Conservation (phyloP, 1,140 invertebrate genomes). For the Asobara japonica region DNA sequence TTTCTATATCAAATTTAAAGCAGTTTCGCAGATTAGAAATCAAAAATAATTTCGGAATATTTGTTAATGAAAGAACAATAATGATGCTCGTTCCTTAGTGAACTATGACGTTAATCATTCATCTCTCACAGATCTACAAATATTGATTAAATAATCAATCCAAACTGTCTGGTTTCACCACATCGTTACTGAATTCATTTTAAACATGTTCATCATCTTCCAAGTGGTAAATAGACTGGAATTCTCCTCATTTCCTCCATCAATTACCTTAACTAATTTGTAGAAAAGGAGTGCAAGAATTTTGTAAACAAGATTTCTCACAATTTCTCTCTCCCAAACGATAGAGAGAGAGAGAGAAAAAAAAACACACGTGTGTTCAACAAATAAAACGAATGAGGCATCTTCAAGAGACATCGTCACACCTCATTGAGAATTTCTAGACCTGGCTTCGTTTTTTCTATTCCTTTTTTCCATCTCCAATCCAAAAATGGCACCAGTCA, state of each 20-base stretch:
- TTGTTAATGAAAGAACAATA: no score
- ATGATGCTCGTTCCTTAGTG: no score
- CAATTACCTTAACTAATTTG: constrained; percentile 4
- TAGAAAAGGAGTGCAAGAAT: constrained; percentile 4
- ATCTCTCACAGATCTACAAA: no score
- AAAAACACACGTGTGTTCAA: background rate
- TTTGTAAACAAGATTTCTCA: background rate
- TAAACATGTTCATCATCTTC: background rate
- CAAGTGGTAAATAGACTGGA: background rate
- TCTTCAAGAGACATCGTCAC: background rate
- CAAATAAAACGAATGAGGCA: background rate
- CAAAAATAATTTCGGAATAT: no score
- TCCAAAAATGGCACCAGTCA: background rate
- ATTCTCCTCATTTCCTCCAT: background rate
- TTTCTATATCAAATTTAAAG: no score
- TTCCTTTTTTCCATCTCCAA: background rate
- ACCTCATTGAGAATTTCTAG: background rate
- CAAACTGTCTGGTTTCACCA: no score
- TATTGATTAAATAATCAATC: no score
- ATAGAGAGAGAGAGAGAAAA: no score
- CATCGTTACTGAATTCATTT: background rate
- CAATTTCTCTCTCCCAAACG: background rate
- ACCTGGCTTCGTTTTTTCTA: background rate
- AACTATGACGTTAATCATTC: no score
- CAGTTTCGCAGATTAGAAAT: no score